Conservation (phyloP, 2,113 vertebrate species). For the Crotalus viridis region DNA sequence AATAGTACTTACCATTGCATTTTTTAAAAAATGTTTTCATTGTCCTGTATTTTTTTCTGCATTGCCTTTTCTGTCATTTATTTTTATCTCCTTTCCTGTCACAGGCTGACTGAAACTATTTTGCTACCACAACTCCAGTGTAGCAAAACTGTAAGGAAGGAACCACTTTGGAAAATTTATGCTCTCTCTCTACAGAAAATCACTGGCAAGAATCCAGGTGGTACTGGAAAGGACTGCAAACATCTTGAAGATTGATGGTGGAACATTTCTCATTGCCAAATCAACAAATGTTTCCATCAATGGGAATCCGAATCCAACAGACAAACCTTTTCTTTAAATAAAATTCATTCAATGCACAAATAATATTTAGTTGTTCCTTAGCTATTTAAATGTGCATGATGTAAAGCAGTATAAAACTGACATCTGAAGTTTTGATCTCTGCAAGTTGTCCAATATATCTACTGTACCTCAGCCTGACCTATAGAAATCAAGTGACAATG, state of each 20-base stretch:
- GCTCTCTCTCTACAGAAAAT: not conserved
- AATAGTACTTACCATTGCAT: constrained; percentile 2
- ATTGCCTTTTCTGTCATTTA: not conserved
- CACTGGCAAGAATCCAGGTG: not conserved
- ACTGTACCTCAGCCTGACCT: too few species aligned
- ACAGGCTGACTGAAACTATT: not conserved
- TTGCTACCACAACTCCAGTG: not conserved
- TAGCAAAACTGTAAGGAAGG: not conserved
- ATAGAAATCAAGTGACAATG: not conserved
- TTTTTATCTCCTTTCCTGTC: not conserved
- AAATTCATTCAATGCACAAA: not conserved
- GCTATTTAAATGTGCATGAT: not conserved
- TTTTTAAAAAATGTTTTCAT: not conserved
- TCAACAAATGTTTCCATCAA: not conserved
- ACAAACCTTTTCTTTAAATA: not conserved
- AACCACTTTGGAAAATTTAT: not conserved
- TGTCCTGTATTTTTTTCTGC: not conserved
- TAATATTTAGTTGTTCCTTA: not conserved
- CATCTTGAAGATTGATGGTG: not conserved
- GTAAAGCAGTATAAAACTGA: not conserved
- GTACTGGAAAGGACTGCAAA: not conserved
- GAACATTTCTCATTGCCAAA: not conserved
- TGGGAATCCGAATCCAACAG: not conserved
- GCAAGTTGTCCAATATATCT: not conserved
- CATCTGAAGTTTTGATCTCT: not conserved